A percentile compares a stretch with the other conserved stretches of the same genome.
Evolutionary conservation across 2,888 invertebrate species (phyloP).

Genomic region (Macrophya alboannulata): DNA sequence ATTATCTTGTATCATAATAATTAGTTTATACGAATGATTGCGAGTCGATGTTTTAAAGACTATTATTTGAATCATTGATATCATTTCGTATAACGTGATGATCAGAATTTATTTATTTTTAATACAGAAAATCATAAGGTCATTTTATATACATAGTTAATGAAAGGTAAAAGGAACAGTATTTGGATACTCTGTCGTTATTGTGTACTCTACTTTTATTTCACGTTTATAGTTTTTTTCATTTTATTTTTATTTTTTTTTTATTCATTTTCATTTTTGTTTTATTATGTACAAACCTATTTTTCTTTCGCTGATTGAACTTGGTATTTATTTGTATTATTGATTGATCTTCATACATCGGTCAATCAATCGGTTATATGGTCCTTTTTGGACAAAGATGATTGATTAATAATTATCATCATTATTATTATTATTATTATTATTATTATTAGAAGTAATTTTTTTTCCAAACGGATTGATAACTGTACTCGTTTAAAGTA

Average conservation of each 20-base stretch:
- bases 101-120: constrained; percentile 16
- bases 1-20: constrained; percentile 22
- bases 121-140: background rate
- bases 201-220: constrained; percentile 17
- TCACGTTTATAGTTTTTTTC: background rate
- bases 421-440: background rate
- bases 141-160: background rate
- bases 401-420: constrained; percentile 12
- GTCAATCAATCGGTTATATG: background rate
- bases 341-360: background rate
- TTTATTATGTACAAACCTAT: constrained; percentile 10
- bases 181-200: background rate
- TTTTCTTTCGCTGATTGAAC: background rate
- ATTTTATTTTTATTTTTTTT: background rate
- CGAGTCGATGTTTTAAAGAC: background rate
- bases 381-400: constrained; percentile 21
- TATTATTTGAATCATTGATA: background rate
- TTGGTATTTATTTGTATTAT: constrained; percentile 49
- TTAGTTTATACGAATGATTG: background rate
- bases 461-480: constrained; percentile 13
- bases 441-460: background rate
- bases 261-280: background rate
- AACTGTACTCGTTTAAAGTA: background rate
- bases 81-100: background rate
- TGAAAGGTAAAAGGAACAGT: background rate